Evolutionary conservation across 2,888 invertebrate species (phyloP), one percentile per base, ranked within the genome.

Genomic region (Erpobdella octoculata): DNA sequence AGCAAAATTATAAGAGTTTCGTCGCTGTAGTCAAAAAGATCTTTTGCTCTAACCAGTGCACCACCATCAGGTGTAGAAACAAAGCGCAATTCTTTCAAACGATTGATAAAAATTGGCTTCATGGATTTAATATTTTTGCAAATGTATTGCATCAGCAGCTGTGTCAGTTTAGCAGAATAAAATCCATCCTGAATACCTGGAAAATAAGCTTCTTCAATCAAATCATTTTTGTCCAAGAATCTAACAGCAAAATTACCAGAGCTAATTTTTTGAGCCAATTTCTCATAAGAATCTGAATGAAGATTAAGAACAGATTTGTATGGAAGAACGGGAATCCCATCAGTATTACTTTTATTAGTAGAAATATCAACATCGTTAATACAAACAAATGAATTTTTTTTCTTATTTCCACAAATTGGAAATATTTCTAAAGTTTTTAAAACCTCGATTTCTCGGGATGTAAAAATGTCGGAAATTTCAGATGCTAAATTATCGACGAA

Each of bases 391-490:
- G 15, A 6, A 25, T 35, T 21, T 18, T 71, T 28, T 46, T 36
- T 38, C 21, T 28, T 48, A 38, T 46, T 64, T 18, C 33, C 48
- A n/a, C 38, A 15, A 36, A 41, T 48, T 33, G 71, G n/a, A 71
- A 71, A 71, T 31, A 71, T 71, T 71, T 35, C 38, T 12, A 62
- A 41, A 12, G 38, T 18, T 64, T 21, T 37, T 25, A 71, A 9
- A 2, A 71, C 18, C 6, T 21, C 12, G 8, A 21, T 38, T 8
- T 71, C 62, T 15, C 1, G 2, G 1, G 41, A 8, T n/a, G 25
- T 37, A 15, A 38, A 46, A 46, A 25, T 12, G 0, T 37, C 38
- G 3, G 33, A 35, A 6, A 35, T 62, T 62, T 62, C 35, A 33
- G 62, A 62, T 15, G n/a, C 33, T 62, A 33, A n/a, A 62, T 31